A percentile compares a stretch with the other conserved stretches of the same genome.
Evolutionary conservation across 2,888 invertebrate genomes (phyloP).

Genomic region (Thysanoteuthis rhombus): DNA sequence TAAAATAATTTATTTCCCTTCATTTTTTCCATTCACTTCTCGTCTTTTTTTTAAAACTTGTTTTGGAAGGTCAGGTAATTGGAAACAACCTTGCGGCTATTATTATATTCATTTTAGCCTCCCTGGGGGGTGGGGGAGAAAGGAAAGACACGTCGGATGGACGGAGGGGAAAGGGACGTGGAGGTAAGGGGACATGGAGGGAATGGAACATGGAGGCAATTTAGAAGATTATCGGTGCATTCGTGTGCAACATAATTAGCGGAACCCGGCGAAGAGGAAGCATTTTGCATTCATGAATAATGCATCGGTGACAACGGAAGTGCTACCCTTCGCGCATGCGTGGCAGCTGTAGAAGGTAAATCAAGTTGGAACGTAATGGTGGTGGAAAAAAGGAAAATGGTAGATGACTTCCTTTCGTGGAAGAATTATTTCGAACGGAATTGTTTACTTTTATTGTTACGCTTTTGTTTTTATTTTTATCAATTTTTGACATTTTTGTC

Average conservation of each 20-base stretch:
- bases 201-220: background rate
- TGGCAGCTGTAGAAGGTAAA: background rate
- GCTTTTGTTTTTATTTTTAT: background rate
- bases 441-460: background rate
- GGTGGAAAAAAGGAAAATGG: background rate
- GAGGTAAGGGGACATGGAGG: rapidly evolving
- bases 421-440: background rate
- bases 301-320: background rate
- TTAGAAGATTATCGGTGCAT: background rate
- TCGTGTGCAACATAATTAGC: background rate
- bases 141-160: background rate
- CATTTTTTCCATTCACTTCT: too few relatives aligned
- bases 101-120: background rate
- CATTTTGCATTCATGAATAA: background rate
- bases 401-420: background rate
- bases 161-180: too few relatives aligned
- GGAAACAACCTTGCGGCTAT: background rate
- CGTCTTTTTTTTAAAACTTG: background rate
- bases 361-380: background rate
- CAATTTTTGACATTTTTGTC: too few relatives aligned
- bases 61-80: slow-evolving; percentile 12
- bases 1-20: background rate
- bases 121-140: background rate
- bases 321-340: background rate
- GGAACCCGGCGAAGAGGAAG: slow-evolving; percentile 12